These are phyloP conservation scores for Pseudois nayaur DNA, from an alignment of 2,113 vertebrate species.

Conservation along the genomic window DNA sequence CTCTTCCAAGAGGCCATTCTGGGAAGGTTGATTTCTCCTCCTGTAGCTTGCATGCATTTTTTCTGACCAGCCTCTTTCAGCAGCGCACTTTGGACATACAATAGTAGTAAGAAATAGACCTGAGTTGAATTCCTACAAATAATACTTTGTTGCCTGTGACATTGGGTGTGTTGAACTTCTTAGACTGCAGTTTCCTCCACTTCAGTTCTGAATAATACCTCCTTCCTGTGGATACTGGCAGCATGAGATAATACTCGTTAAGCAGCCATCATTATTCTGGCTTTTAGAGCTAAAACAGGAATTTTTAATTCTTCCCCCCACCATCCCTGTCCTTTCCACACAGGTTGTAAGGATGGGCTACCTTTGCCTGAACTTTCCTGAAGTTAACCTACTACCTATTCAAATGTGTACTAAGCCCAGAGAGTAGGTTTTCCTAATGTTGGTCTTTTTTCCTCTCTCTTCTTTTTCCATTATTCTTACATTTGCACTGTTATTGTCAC, in stretches of 20 bases:
- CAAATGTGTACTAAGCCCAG: not conserved
- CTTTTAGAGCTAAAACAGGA: not conserved
- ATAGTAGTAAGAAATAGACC: not conserved
- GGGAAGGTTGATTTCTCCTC: not conserved
- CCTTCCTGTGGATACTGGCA: not conserved
- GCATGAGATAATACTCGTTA: not conserved
- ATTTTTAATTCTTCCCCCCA: not conserved
- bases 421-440: not conserved
- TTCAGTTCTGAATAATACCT: not conserved
- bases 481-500: not conserved
- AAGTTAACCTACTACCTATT: not conserved
- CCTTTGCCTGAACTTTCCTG: not conserved
- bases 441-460: not conserved
- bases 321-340: not conserved
- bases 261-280: not conserved
- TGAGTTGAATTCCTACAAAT: not conserved
- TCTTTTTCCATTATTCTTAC: constrained; percentile 29
- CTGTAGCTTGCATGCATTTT: not conserved
- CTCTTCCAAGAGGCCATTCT: not conserved
- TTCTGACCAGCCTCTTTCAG: not conserved
- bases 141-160: not conserved
- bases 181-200: not conserved
- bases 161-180: not conserved
- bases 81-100: not conserved
- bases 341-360: not conserved